Evolutionary conservation across 1,140 invertebrate genomes (phyloP), one percentile per base, ranked within the genome.

Genomic region (Caenorhabditis brenneri): DNA sequence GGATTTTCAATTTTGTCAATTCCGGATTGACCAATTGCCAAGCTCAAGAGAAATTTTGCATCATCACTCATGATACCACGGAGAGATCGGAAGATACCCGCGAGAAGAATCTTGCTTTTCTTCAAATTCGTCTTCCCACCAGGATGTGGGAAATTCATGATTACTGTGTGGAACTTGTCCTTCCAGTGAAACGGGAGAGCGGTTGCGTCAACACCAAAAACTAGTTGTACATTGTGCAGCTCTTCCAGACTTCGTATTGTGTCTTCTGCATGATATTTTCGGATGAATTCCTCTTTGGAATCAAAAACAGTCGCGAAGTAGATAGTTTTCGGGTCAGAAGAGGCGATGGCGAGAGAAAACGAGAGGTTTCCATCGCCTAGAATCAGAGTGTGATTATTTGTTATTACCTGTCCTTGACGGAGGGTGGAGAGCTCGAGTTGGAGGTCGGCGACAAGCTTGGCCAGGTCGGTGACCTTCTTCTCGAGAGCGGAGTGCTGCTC

Each of bases 61-160:
- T 48, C 12, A 15, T 27, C 51, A 19, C 10, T 22, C 58, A 88
- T 87, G 2, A 87, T 58, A 22, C 16, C 7, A 1, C 31, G 31
- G 16, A 88, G 39, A 83, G 74, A 86, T 27, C 36, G 10, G 69
- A 89, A 88, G 9, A 89, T 84, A 31, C 82, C 74, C 7, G 60
- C 16, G 10, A 90, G 42, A 19, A 89, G 49, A 15, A 48, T 42
- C 42, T 86, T 49, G 39, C 86, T 86, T 46, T 78, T 65, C 16
- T 69, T 69, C 16, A 88, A 60, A 83, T 89, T 89, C 6, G 88
- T 89, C 51, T 89, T 89, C 0, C 88, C 88, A 22, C 88, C 88
- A 51, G 81, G 88, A 74, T 89, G 88, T 7, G 88, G 88, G 60
- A 89, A 89, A 42, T 89, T 89, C 88, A 89, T 88, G 74, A 89